Percentiles rank a stretch among this genome's conserved stretches.
Evolutionary conservation across 2,888 invertebrate genomes (phyloP).

Genomic region (Trissolcus brochymenae): DNA sequence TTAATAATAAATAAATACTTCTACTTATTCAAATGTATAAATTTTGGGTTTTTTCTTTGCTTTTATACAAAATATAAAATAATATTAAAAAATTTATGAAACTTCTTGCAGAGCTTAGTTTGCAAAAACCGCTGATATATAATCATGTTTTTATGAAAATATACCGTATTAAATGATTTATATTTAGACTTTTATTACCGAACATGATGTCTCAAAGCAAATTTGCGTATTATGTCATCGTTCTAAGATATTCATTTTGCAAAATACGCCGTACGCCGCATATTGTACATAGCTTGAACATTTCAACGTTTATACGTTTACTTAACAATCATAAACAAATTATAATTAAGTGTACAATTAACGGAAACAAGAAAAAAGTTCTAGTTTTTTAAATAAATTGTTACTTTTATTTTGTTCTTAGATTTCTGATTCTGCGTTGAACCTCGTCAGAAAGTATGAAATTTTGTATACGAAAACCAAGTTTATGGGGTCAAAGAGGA

Average conservation of each 20-base stretch:
- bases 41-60: too few relatives aligned
- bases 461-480: constrained; percentile 71
- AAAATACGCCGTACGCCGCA: too few relatives aligned
- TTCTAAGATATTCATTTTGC: constrained; percentile 5
- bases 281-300: background rate
- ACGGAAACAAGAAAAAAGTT: background rate
- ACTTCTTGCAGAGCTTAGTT: background rate
- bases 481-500: constrained; percentile 70
- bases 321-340: background rate
- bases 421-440: background rate
- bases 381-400: constrained; percentile 12
- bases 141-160: background rate
- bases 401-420: constrained; percentile 58
- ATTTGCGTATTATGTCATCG: constrained; percentile 20
- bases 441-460: constrained; percentile 62
- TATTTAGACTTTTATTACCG: constrained; percentile 14
- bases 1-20: too few relatives aligned
- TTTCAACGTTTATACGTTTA: background rate
- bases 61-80: background rate
- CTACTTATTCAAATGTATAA: too few relatives aligned
- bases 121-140: background rate
- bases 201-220: constrained; percentile 15
- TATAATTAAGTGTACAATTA: background rate
- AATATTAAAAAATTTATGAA: background rate
- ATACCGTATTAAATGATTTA: constrained; percentile 2